Base-by-base conservation (phyloP, 1,140 invertebrate genomes). In the Thaumatotibia leucotreta region DNA sequence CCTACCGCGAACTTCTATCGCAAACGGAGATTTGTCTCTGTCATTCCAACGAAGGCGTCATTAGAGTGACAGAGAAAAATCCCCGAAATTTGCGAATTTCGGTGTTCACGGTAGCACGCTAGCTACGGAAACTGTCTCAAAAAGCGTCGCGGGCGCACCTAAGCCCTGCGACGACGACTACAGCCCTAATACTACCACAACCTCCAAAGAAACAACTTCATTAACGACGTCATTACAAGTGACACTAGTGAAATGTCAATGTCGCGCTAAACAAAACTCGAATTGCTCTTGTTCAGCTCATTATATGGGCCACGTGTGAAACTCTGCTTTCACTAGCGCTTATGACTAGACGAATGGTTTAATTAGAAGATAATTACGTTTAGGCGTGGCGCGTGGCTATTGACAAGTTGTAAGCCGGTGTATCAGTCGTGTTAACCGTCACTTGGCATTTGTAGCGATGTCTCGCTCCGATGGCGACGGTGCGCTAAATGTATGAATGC, bases 261-360 rank as follows among this genome's bases (percentile, higher is more conserved):
- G 67, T 72, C 66, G 64, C 54, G 29, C 14, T 29, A 58, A 58
- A 39, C 29, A 63, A 68, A 69, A 64, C 52, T 75, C 31, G 61
- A 58, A 70, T 72, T 70, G 68, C 64, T 75, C 65, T 71, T 73
- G 69, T 74, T 71, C 65, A 61, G 39, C 64, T 32, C 50, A 33
- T 29, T 63, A 84, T 77, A 82, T 77, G 68, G 79, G 79, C 61
- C 79, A 78, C 63, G 71, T 75, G 79, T 84, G 79, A 82, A 86
- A 82, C 75, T 73, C 8, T 74, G 71, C 85, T 88, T 88, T 88
- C 86, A 86, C 86, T 86, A 75, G 74, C 77, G 73, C 65, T 78
- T 80, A 83, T 77, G 74, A 64, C 70, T 77, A 70, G 77, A 71
- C 72, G 72, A 61, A 27, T 58, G 67, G 69, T 79, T 76, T 84